phyloP scores from a whole-genome alignment of 2,888 invertebrate species.

The Aproaerema taeniolella region DNA sequence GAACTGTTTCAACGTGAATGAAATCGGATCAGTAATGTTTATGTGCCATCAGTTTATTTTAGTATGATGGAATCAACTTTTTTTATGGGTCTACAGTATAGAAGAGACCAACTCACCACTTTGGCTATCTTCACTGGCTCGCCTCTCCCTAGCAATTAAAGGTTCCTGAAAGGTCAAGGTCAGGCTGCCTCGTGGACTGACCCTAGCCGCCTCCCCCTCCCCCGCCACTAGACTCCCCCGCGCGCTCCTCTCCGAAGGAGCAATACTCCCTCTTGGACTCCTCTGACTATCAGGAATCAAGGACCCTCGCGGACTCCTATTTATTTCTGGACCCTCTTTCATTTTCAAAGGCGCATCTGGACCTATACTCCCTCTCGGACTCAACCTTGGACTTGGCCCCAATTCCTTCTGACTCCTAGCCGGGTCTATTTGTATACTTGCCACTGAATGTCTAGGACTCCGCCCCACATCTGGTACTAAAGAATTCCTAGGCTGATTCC shows the following conservation, averaged over 20 bases:
- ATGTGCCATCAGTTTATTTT: no score
- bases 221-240: slow-evolving; percentile 59
- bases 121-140: slow-evolving; percentile 79
- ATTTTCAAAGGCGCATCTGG: slow-evolving; percentile 58
- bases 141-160: slow-evolving; percentile 68
- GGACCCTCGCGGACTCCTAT: slow-evolving; percentile 76
- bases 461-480: slow-evolving; percentile 76
- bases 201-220: slow-evolving; percentile 50
- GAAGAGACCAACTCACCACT: slow-evolving; percentile 69
- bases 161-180: slow-evolving; percentile 81
- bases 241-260: slow-evolving; percentile 68
- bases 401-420: slow-evolving; percentile 65
- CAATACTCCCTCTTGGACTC: slow-evolving; percentile 80
- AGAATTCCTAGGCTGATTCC: slow-evolving; percentile 79
- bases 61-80: no score
- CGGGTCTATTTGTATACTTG: slow-evolving; percentile 65
- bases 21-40: no score
- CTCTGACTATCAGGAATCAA: slow-evolving; percentile 76
- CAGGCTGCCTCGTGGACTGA: slow-evolving; percentile 78
- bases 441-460: slow-evolving; percentile 79
- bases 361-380: slow-evolving; percentile 78
- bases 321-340: slow-evolving; percentile 54
- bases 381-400: slow-evolving; percentile 72
- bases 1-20: no score
- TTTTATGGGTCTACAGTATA: no score